Base-by-base conservation (phyloP, 2,888 invertebrate genomes). In the Pachycephus smyrnensis region DNA sequence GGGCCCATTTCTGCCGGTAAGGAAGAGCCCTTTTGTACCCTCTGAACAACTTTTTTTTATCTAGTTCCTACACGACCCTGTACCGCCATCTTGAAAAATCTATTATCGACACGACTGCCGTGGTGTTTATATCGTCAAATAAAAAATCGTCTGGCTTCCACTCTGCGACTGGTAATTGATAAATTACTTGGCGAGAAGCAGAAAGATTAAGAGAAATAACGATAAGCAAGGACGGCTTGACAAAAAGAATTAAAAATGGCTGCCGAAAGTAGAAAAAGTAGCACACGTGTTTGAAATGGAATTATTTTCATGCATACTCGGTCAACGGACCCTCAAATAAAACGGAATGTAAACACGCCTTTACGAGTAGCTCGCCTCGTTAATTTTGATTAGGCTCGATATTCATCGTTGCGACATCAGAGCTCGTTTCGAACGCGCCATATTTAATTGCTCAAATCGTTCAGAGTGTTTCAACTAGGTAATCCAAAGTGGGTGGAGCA, bases 361-460 rank as follows among this genome's bases (percentile, higher is more conserved):
- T 55, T 6, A 55, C 6, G 6, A 55, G 40, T 55, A 40, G 40
- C 23, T 9, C 23, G 40, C 23, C 35, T 81, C 79, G 82, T 84
- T 84, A 84, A 82, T 82, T 84, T 80, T 78, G 79, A 84, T 84
- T 76, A 69, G 33, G 75, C 81, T 76, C 80, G 75, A 83, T 81
- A 78, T 79, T 75, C 80, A 79, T 82, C 77, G 84, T 79, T 83
- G 40, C 40, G 40, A 55, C 40, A 23, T 55, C 40, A 23, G 23
- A 55, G 9, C 40, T 40, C 40, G 40, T 6, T 15, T 6, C 40
- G 40, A 55, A 6, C 40, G 6, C 9, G 40, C 9, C 23, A 23
- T 4, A 55, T 55, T 55, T 55, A 9, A 55, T 55, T 55, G 40
- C 23, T 23, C 23, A 6, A 23, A 55, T 23, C 6, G 2, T 23